A percentile compares a stretch with the other conserved stretches of the same genome.
phyloP scores from a whole-genome alignment of 2,888 invertebrate species.

The Perithous albicinctus region DNA sequence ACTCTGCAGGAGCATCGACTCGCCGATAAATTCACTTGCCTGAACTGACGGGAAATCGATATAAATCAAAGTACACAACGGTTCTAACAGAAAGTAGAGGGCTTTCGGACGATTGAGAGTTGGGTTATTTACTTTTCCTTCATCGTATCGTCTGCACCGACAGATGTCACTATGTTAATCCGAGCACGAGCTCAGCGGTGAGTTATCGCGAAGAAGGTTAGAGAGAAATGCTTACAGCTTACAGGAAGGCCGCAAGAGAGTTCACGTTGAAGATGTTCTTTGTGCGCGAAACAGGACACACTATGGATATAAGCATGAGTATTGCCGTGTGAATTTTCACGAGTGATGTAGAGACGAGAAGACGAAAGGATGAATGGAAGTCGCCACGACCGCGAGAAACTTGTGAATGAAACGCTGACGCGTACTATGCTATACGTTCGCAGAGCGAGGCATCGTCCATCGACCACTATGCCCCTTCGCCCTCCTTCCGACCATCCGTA shows the following conservation, averaged over 20 bases:
- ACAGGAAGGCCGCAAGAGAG: neutral
- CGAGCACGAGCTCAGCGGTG: conserved; percentile 4
- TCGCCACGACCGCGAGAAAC: conserved; percentile 50
- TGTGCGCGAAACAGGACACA: neutral
- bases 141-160: conserved; percentile 38
- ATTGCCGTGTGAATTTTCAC: conserved; percentile 2
- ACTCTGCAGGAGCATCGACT: neutral
- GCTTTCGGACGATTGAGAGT: conserved; percentile 19
- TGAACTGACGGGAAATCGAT: conserved; percentile 40
- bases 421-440: conserved; percentile 55
- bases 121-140: conserved; percentile 61
- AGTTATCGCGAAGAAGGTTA: conserved; percentile 26
- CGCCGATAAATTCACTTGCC: conserved; percentile 25
- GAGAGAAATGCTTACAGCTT: neutral
- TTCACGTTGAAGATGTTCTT: neutral
- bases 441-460: conserved; percentile 40
- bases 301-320: neutral
- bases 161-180: conserved; percentile 50
- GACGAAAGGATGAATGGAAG: conserved; percentile 9
- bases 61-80: conserved; percentile 38
- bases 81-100: neutral
- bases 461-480: conserved; percentile 26
- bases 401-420: conserved; percentile 60
- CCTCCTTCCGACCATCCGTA: conserved; percentile 62
- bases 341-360: neutral